Evolutionary conservation across 2,113 vertebrate genomes (phyloP), one percentile per base, ranked within the genome.

Genomic region (Amphiprion ocellaris): DNA sequence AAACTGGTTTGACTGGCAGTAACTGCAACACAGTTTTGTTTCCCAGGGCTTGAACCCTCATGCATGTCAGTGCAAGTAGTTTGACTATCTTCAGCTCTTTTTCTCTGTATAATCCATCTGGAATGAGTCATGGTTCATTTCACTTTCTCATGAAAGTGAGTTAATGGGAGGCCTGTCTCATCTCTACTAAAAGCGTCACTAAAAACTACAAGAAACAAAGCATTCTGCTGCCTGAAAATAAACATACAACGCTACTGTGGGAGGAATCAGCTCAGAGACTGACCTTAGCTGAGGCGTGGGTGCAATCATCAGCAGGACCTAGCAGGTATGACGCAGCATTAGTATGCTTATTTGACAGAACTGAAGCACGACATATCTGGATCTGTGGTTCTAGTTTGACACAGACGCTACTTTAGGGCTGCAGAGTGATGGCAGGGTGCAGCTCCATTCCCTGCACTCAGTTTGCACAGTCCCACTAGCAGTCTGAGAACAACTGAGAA

Each of bases 381-480:
- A 62, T 60, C 56, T n/a, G 23, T 63, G 66, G 14, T 53, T 72
- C 47, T 14, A 24, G 69, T 85, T 56, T 81, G 82, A 82, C 79
- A 63, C 64, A 0, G 2, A 60, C 16, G 65, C 55, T n/a, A 9
- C 60, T 77, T 82, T 69, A 69, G 72, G 54, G 73, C 50, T 58
- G 69, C 26, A 54, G 73, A 86, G 89, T 66, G 78, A 90, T 39
- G 61, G 28, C 44, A 59, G 74, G 63, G 62, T 24, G 4, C 60
- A 60, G 81, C 52, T 73, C 47, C 67, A 54, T 72, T 91, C 80
- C 82, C 74, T 19, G 59, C 87, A 90, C 85, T 92, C 74, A 91
- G 89, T 93, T 91, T 86, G 75, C 88, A 88, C 79, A 68, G 81
- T 74, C 69, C 69, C 74, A 33, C 58, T 53, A 92, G 84, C 88